Percentiles rank a stretch among this genome's conserved stretches.
These are phyloP conservation scores for Prionailurus viverrinus DNA, from an alignment of 2,113 vertebrate species.

Conservation along the genomic window DNA sequence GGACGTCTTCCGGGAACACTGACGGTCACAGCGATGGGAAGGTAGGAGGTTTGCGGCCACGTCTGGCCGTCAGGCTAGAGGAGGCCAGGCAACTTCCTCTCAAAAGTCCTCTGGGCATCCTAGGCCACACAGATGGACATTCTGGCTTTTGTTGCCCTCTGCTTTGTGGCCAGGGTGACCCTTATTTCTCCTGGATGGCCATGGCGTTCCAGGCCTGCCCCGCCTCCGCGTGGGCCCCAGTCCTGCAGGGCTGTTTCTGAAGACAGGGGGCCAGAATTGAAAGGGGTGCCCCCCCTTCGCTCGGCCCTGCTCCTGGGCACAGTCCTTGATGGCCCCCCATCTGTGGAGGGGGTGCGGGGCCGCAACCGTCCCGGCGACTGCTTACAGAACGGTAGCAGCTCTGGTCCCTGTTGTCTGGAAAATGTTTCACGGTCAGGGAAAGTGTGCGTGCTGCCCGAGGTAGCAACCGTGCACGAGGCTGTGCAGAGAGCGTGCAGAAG, in stretches of 20 bases:
- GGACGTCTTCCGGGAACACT: background rate
- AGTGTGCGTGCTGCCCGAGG: fast-evolving
- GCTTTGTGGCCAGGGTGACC: background rate
- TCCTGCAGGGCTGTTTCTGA: background rate
- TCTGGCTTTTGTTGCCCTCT: background rate
- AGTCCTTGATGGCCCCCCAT: background rate
- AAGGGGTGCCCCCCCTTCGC: background rate
- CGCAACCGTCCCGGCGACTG: fast-evolving
- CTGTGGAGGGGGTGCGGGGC: no score
- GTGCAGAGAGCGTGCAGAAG: fast-evolving
- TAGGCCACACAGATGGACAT: background rate
- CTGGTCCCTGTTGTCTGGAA: no score
- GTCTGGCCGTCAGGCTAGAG: background rate
- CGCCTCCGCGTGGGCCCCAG: background rate
- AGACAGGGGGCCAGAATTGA: background rate
- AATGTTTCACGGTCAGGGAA: background rate
- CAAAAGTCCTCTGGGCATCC: background rate
- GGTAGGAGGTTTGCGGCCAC: fast-evolving
- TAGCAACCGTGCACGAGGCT: fast-evolving
- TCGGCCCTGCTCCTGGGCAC: background rate
- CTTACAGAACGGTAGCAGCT: no score
- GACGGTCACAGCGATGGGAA: background rate
- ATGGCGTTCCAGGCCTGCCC: background rate
- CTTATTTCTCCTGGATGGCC: background rate
- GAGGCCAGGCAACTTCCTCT: background rate